Evolutionary conservation across 2,888 invertebrate species (phyloP), one percentile per base, ranked within the genome.

Genomic region (Ormia ochracea): DNA sequence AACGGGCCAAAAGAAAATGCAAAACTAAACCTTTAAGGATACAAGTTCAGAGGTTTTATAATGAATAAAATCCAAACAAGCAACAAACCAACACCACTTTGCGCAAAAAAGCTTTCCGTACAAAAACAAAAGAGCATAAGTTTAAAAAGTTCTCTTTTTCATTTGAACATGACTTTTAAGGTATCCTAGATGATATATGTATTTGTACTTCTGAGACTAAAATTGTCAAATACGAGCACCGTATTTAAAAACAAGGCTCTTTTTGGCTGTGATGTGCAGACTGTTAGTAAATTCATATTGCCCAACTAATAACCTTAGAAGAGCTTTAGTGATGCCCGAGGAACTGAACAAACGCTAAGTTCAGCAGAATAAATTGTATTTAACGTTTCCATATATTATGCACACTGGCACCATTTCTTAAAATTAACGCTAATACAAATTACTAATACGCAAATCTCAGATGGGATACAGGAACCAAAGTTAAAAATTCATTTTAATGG

Each of bases 1-100:
- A 56, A 76, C 68, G 48, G 54, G 56, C 36, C 72, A 63, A 80
- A 68, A 72, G 72, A 63, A 68, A 68, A 76, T 54, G 63, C 56
- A 68, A 76, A 76, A 80, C 80, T 80, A 50, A 76, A 80, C 50
- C 76, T 68, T 80, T 52, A 80, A 80, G 80, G 80, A 80, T 76
- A 76, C 61, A 72, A 72, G 72, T 68, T 63, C 68, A 76, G 56
- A 76, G 43, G 58, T 80, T 80, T 80, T 76, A 76, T 80, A 77
- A 63, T 73, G 63, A 69, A 69, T 43, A 61, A 43, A 69, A 56
- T 59, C 14, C 59, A 48, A 50, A 72, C 28, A 31, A 17, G 17
- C 31, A 43, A 38, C 31, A 45, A 31, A 21, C 23, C 28, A 26
- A 21, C 5, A 38, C 26, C 63, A 48, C 73, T 63, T 63, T 12